Evolutionary conservation across 2,113 vertebrate species (phyloP).

Genomic region (Periophthalmodon schlosseri): DNA sequence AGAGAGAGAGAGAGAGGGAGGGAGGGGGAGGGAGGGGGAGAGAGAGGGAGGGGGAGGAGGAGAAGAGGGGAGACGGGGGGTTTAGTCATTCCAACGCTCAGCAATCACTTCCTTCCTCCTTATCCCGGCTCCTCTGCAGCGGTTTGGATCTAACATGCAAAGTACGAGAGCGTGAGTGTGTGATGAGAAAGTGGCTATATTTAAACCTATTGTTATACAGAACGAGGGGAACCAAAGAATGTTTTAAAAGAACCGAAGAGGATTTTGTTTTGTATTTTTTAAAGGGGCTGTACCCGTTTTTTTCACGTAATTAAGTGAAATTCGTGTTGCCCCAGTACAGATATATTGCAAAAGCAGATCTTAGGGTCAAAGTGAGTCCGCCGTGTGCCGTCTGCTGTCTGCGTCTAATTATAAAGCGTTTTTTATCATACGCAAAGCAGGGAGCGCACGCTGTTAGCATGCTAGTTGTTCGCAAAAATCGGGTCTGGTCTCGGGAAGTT

Average conservation of each 20-base stretch:
- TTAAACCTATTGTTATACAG: slow-evolving; percentile 35
- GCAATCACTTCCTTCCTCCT: slow-evolving; percentile 63
- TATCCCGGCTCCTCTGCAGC: slow-evolving; percentile 26
- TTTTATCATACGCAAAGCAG: too few species aligned
- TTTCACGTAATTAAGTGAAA: too few species aligned
- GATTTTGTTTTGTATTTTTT: background rate
- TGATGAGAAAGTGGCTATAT: slow-evolving; percentile 20
- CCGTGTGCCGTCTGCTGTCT: too few species aligned
- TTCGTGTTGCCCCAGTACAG: too few species aligned
- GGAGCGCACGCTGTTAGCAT: too few species aligned
- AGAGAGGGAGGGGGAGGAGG: slow-evolving; percentile 12
- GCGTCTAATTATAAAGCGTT: too few species aligned
- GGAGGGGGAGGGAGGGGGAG: background rate
- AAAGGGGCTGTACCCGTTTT: too few species aligned
- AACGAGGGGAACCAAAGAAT: slow-evolving; percentile 12
- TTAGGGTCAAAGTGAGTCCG: too few species aligned
- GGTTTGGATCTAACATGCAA: slow-evolving; percentile 31
- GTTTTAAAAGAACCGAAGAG: background rate
- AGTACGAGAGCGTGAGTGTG: slow-evolving; percentile 10
- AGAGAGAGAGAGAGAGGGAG: too few species aligned
- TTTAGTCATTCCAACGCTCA: slow-evolving; percentile 59
- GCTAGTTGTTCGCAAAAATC: too few species aligned
- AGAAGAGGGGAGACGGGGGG: background rate
- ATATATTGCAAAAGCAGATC: too few species aligned
- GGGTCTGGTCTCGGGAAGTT: too few species aligned